A percentile compares a stretch with the other conserved stretches of the same genome.
Conservation (phyloP, 2,113 vertebrate species). For the Struthidea cinerea region DNA sequence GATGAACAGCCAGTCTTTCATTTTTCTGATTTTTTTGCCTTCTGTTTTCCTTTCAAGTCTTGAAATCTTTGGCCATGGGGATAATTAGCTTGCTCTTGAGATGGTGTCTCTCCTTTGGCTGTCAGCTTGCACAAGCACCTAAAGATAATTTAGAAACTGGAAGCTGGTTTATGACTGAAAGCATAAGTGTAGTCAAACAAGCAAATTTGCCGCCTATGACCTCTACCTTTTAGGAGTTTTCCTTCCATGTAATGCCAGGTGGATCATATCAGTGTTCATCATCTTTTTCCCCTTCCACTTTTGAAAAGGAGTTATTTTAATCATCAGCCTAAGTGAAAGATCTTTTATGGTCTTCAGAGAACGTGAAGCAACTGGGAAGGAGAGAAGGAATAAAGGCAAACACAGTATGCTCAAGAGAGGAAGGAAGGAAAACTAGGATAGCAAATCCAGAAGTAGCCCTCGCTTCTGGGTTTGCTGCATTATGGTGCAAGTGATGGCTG, state of each 20-base stretch:
- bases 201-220: neutral
- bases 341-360: neutral
- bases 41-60: constrained; percentile 23
- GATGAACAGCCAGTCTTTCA: neutral
- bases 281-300: neutral
- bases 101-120: constrained; percentile 2
- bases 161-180: neutral
- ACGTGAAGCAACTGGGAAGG: neutral
- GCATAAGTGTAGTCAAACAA: neutral
- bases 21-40: neutral
- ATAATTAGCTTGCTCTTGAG: constrained; percentile 32
- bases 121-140: neutral
- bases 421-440: neutral
- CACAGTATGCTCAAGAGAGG: neutral
- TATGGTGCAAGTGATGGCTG: neutral
- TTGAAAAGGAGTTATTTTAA: neutral
- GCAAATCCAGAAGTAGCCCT: neutral
- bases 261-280: neutral
- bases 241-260: neutral
- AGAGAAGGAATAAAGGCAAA: neutral
- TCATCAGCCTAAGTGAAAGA: neutral
- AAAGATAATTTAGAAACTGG: constrained; percentile 49
- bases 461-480: neutral
- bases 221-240: neutral
- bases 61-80: constrained; percentile 18